phyloP scores from a whole-genome alignment of 2,888 invertebrate species.

The Orgyia antiqua region DNA sequence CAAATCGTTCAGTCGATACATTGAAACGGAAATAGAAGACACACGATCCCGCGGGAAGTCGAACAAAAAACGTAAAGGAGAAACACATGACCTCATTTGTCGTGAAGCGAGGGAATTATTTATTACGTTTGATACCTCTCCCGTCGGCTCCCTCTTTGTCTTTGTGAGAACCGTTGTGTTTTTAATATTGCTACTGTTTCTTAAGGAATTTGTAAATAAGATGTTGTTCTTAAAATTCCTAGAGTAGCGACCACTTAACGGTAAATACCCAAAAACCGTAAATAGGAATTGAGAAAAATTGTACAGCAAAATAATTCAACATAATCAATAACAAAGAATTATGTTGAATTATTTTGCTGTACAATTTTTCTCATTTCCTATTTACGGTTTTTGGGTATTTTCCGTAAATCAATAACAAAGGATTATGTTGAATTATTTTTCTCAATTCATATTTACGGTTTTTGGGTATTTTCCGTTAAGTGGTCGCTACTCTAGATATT shows the following conservation, averaged over 20 bases:
- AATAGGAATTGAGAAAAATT: too few relatives aligned
- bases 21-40: slow-evolving; percentile 76
- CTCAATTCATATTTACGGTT: too few relatives aligned
- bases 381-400: too few relatives aligned
- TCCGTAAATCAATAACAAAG: too few relatives aligned
- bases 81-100: slow-evolving; percentile 79
- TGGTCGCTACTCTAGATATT: too few relatives aligned
- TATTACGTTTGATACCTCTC: slow-evolving; percentile 71
- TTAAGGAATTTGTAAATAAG: slow-evolving; percentile 33
- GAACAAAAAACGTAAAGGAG: slow-evolving; percentile 70
- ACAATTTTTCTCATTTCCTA: too few relatives aligned
- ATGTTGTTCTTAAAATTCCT: slow-evolving; percentile 20
- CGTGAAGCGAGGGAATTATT: slow-evolving; percentile 70
- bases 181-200: slow-evolving; percentile 49
- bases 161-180: slow-evolving; percentile 48
- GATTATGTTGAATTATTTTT: slow-evolving; percentile 15
- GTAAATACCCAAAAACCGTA: too few relatives aligned
- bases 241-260: too few relatives aligned
- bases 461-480: too few relatives aligned
- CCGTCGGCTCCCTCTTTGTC: slow-evolving; percentile 59
- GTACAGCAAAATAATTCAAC: too few relatives aligned
- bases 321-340: too few relatives aligned
- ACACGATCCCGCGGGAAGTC: slow-evolving; percentile 75
- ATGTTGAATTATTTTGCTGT: too few relatives aligned
- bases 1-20: slow-evolving; percentile 71